Conservation (phyloP, 2,797 vertebrate genomes). For the Streptopelia turtur region DNA sequence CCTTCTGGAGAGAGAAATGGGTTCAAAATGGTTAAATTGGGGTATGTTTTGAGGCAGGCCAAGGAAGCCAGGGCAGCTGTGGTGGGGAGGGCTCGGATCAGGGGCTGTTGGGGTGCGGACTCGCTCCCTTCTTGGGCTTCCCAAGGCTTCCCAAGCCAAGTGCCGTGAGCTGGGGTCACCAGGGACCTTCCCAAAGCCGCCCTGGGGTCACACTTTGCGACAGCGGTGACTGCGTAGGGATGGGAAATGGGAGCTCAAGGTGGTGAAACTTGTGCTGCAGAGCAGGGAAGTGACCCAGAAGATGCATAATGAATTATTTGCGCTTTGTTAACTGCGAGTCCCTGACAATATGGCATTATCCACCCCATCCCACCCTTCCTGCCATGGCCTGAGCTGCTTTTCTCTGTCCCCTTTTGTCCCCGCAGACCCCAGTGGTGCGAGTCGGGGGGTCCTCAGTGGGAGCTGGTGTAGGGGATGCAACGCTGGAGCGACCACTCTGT, state of each 20-base stretch:
- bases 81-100: rapidly evolving
- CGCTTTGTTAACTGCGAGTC: background rate
- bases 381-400: background rate
- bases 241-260: background rate
- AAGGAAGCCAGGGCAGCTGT: background rate
- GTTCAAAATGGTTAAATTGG: background rate
- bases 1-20: background rate
- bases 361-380: background rate
- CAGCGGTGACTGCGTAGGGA: too few relatives aligned
- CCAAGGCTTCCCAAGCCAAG: background rate
- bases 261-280: background rate
- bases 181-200: background rate
- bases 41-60: background rate
- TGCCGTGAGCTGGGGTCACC: background rate
- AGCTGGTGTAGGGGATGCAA: background rate
- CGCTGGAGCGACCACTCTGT: rapidly evolving
- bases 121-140: background rate
- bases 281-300: background rate
- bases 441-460: rapidly evolving
- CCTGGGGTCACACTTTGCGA: too few relatives aligned
- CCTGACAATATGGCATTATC: too few relatives aligned
- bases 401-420: background rate
- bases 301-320: background rate
- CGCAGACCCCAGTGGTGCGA: background rate
- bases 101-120: rapidly evolving